These are phyloP conservation scores for Nylanderia fulva DNA, from an alignment of 1,140 invertebrate genomes.

Conservation along the genomic window DNA sequence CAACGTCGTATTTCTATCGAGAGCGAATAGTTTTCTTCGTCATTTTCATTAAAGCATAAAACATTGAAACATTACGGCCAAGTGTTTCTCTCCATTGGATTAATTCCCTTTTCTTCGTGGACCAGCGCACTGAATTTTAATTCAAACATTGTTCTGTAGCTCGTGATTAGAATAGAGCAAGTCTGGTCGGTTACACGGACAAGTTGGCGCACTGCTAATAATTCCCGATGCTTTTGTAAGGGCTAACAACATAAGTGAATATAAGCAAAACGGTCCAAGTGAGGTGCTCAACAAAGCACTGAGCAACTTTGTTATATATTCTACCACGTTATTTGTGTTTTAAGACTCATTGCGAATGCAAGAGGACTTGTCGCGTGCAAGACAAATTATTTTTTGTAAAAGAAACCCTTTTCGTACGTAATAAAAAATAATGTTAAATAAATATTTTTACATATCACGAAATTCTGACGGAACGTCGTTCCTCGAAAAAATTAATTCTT, in stretches of 20 bases:
- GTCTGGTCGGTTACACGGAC: background rate
- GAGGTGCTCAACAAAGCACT: background rate
- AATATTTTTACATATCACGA: background rate
- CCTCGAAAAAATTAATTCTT: no score
- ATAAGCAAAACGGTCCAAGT: slow-evolving; percentile 5
- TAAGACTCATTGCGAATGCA: background rate
- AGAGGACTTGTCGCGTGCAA: background rate
- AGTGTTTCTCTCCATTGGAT: background rate
- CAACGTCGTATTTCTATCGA: background rate
- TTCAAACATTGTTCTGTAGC: background rate
- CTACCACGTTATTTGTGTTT: slow-evolving; percentile 10
- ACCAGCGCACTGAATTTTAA: slow-evolving; percentile 6
- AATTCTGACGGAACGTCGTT: background rate
- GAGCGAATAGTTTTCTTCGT: background rate
- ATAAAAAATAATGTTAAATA: no score
- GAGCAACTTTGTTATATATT: slow-evolving; percentile 20
- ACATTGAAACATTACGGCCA: background rate
- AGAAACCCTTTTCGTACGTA: background rate
- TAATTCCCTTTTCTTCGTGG: background rate
- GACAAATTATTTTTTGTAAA: background rate
- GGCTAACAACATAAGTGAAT: slow-evolving; percentile 12
- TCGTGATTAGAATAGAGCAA: slow-evolving; percentile 8
- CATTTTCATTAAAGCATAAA: background rate
- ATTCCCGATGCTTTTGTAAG: slow-evolving; percentile 22
- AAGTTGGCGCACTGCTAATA: slow-evolving; percentile 28